Evolutionary conservation across 2,113 vertebrate species (phyloP).

Genomic region (Syngnathoides biaculeatus): DNA sequence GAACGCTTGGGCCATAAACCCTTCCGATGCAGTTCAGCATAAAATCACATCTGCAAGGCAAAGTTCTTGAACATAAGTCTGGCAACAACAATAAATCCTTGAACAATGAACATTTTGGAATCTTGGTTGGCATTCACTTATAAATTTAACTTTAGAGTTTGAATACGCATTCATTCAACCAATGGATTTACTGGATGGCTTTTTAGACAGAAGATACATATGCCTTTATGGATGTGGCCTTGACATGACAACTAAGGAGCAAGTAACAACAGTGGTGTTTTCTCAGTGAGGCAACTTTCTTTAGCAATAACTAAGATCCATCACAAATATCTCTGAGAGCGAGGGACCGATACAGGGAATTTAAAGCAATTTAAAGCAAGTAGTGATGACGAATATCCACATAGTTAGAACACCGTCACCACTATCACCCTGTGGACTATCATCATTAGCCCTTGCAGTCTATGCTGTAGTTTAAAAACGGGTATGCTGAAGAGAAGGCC

Average conservation of each 20-base stretch:
- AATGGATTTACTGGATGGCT: constrained; percentile 6
- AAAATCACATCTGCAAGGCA: constrained; percentile 36
- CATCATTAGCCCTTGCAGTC: constrained; percentile 51
- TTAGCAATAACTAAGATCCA: constrained; percentile 24
- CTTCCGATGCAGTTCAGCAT: constrained; percentile 29
- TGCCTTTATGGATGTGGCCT: neutral
- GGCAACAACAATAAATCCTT: constrained; percentile 39
- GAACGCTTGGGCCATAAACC: constrained; percentile 46
- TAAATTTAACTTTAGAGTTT: neutral
- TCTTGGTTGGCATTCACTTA: constrained; percentile 10
- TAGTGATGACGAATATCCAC: constrained; percentile 55
- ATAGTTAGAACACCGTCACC: constrained; percentile 57
- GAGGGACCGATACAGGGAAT: neutral
- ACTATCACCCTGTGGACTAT: constrained; percentile 60
- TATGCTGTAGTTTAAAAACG: constrained; percentile 48
- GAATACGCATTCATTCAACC: constrained; percentile 7
- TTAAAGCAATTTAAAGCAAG: too few species aligned
- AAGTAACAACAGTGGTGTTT: neutral
- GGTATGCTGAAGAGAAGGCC: constrained; percentile 28
- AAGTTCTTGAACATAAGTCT: constrained; percentile 39
- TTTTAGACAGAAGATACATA: neutral
- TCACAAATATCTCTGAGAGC: constrained; percentile 15
- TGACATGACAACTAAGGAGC: neutral
- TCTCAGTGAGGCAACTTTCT: constrained; percentile 16
- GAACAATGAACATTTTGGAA: constrained; percentile 38